Base-by-base conservation (phyloP, 1,140 invertebrate genomes). In the Heterodera schachtii region DNA sequence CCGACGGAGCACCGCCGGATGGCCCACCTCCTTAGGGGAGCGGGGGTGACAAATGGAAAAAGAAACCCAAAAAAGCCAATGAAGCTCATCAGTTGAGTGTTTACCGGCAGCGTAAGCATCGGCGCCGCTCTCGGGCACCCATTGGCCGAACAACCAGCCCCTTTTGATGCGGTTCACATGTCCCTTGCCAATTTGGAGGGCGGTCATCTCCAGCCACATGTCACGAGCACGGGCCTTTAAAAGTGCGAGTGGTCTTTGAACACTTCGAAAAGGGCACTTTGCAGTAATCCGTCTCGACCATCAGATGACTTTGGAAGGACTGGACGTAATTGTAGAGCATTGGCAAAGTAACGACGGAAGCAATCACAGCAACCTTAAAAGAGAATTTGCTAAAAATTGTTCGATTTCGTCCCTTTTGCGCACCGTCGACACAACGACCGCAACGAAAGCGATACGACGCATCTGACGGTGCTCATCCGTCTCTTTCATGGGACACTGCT, bases 261-360 rank as follows among this genome's bases (percentile, higher is more conserved):
- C 43, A 49, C 16, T 19, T 13, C 49, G 11, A 82, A 73, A n/a
- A 41, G 47, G 41, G 73, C 77, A 87, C 86, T 78, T 89, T 89
- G 85, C 88, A 89, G 78, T 87, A 90, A 60, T 89, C 88, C 49
- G 89, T 90, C 75, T 89, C 88, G 44, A 88, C 88, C 85, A 90
- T 87, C 41, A 89, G 73, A 82, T 89, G 88, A 64, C 81, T 84
- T 81, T 89, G 88, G 89, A 89, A 90, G 44, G 87, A 89, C 75
- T 89, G 88, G 16, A 89, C 88, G 79, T 89, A 89, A 77, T 87
- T 90, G 86, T 89, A 89, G 31, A 89, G 85, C 88, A 89, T 89
- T 49, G 88, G 88, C 67, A 89, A 86, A 11, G 89, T 89, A n/a
- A 89, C 88, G 46, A 89, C 88, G 13, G 88, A 84, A 57, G 87